A percentile compares a stretch with the other conserved stretches of the same genome.
phyloP scores from a whole-genome alignment of 2,113 vertebrate genomes.

The Pithys albifrons region DNA sequence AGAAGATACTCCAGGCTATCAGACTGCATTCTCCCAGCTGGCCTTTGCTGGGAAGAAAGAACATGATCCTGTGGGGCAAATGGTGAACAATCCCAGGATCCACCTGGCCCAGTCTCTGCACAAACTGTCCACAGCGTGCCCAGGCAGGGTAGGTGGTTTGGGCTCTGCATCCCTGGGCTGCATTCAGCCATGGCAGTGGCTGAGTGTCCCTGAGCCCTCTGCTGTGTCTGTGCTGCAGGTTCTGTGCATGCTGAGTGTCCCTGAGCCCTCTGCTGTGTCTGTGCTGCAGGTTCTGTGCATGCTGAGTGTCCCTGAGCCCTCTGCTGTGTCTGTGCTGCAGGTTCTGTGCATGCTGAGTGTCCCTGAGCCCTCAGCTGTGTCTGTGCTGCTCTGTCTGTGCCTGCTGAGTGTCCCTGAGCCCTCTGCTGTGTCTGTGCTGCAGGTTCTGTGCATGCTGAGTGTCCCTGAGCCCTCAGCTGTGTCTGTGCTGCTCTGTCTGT shows the following conservation, averaged over 20 bases:
- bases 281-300: slow-evolving; percentile 88
- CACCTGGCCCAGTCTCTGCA: slow-evolving; percentile 95
- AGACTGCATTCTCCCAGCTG: slow-evolving; percentile 96
- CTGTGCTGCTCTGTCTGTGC: too few species aligned
- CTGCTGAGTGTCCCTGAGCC: too few species aligned
- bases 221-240: too few species aligned
- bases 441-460: background rate
- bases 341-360: slow-evolving; percentile 93
- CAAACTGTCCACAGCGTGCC: too few species aligned
- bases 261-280: background rate
- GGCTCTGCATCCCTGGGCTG: too few species aligned
- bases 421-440: too few species aligned
- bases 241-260: background rate
- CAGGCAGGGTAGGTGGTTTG: too few species aligned
- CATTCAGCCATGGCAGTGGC: too few species aligned
- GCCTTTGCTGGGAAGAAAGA: slow-evolving; percentile 97
- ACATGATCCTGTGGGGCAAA: slow-evolving; percentile 92
- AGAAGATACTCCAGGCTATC: slow-evolving; percentile 95
- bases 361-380: background rate
- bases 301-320: too few species aligned
- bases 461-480: background rate
- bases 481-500: too few species aligned
- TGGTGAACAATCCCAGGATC: slow-evolving; percentile 93
- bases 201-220: too few species aligned
- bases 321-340: too few species aligned